Base-by-base conservation (phyloP, 2,113 vertebrate genomes). In the Callorhinus ursinus region DNA sequence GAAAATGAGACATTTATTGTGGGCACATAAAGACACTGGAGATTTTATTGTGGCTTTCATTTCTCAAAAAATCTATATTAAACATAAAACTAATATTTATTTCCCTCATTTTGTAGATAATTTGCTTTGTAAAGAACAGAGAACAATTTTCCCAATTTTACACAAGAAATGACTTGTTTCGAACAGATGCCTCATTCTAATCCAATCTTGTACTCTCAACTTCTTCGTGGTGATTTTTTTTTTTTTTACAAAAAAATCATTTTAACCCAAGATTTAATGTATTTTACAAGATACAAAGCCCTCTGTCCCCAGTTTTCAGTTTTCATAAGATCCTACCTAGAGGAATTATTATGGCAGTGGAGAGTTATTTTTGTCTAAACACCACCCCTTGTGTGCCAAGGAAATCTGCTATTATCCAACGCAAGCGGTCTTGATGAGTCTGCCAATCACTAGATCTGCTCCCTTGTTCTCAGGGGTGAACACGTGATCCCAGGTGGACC, bases 1-100 rank as follows among this genome's bases (percentile, higher is more conserved):
- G 82, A 88, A 97, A 97, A 97, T 53, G 63, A 96, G 93, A 81
- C 46, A 72, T 87, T 97, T 69, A 87, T 26, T 88, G 71, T 77
- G 55, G 87, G 55, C 61, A 91, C 82, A 87, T 69, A 72, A 92
- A 94, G 46, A 85, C 31, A 46, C 0, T 80, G 57, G 57, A 51
- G 33, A 77, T 95, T 93, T 96, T 81, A 85, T 22, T 93, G 16
- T 16, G 14, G 39, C 15, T 92, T 92, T 95, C 14, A 28, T 92
- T 92, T 84, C 46, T 97, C 24, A 77, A 94, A 89, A 69, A 79
- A 81, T 36, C 59, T 72, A 24, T 90, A 59, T 94, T 90, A 90
- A 39, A 31, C 53, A 74, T 19, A 59, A 77, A 96, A 77, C 39
- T 76, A 77, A 85, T 57, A 77, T 95, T 92, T 90, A 42, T 61